phyloP scores from a whole-genome alignment of 2,113 vertebrate species.

The Hoplias malabaricus region DNA sequence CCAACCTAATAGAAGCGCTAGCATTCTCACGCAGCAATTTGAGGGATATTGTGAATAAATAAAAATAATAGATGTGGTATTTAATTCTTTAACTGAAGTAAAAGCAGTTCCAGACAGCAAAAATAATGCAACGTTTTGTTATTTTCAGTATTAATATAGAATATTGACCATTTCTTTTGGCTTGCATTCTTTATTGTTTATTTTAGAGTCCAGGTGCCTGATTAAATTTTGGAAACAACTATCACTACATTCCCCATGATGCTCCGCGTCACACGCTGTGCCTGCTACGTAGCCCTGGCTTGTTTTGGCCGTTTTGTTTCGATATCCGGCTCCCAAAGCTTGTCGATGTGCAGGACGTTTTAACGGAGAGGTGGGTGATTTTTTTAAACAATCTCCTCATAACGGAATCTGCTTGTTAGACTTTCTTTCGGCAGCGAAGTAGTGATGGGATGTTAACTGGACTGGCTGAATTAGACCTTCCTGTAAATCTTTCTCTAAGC shows the following conservation, averaged over 20 bases:
- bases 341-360: constrained; percentile 33
- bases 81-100: no score
- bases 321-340: constrained; percentile 60
- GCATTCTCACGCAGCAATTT: no score
- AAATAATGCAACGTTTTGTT: no score
- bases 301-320: constrained; percentile 77
- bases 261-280: neutral
- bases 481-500: neutral
- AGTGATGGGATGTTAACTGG: neutral
- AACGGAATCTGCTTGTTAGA: neutral
- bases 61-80: no score
- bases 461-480: neutral
- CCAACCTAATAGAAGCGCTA: no score
- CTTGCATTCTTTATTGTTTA: no score
- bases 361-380: constrained; percentile 55
- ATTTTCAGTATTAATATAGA: no score
- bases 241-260: constrained; percentile 66
- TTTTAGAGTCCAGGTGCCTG: no score
- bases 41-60: no score
- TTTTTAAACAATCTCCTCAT: neutral
- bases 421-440: neutral
- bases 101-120: no score
- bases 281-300: constrained; percentile 59
- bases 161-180: no score
- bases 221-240: no score